Evolutionary conservation across 2,888 invertebrate genomes (phyloP), one percentile per base, ranked within the genome.

Genomic region (Coecobrya sp.): DNA sequence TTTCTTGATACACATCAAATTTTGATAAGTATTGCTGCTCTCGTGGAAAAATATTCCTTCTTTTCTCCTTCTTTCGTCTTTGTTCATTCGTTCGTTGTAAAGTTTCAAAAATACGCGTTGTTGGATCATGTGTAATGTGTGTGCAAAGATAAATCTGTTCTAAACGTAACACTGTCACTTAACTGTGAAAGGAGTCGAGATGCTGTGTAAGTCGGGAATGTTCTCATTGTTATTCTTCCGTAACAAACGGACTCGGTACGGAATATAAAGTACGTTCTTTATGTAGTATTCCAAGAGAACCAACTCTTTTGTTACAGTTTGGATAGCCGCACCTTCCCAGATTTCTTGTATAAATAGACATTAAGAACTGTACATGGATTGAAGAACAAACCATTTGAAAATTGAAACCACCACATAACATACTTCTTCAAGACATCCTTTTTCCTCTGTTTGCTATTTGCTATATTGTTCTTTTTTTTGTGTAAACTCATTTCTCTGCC

Each of bases 401-500:
- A 49, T 49, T 25, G 49, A 30, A 76, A 76, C 45, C 76, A 49
- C 76, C 25, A n/a, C 27, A 36, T 49, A 30, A 25, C n/a, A 36
- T 36, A 36, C n/a, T 19, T 13, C 49, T 49, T 49, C 8, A 49
- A 49, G 59, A 81, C 36, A 79, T 52, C 36, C 55, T 30, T 36
- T 59, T 36, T 30, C 30, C 16, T 4, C n/a, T 19, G 13, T 59
- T 81, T 59, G 30, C 45, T n/a, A n/a, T n/a, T n/a, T n/a, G n/a
- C n/a, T n/a, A 52, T 27, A 81, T 81, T 81, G 55, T 59, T 59
- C 59, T 59, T 55, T n/a, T 59, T 81, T 22, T 1, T 16, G 27
- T 16, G 55, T n/a, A n/a, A n/a, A n/a, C 27, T 81, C 81, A 81
- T 81, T 79, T 81, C 81, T 81, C 81, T 81, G 52, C 59, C 19